phyloP scores from a whole-genome alignment of 2,797 vertebrate genomes.

The Acipenser transmontanus region DNA sequence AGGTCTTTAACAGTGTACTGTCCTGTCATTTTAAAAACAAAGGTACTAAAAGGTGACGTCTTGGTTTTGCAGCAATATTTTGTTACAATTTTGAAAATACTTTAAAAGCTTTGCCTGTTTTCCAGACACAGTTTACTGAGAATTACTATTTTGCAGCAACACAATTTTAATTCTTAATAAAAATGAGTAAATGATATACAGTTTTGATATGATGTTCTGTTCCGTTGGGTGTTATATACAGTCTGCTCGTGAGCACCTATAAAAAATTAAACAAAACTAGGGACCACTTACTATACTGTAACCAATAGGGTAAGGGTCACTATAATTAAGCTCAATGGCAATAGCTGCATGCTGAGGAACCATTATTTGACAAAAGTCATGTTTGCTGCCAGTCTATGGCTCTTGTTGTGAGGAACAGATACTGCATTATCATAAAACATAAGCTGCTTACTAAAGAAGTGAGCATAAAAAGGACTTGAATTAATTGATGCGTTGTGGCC shows the following conservation, averaged over 20 bases:
- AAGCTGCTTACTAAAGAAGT: conserved; percentile 57
- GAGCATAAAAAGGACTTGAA: neutral
- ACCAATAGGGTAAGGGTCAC: neutral
- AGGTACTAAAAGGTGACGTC: too few relatives aligned
- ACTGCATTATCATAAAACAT: conserved; percentile 56
- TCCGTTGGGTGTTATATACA: neutral
- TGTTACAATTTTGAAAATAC: too few relatives aligned
- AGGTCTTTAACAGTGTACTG: too few relatives aligned
- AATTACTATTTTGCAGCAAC: too few relatives aligned
- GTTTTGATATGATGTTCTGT: neutral
- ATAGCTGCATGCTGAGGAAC: neutral
- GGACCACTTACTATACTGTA: neutral
- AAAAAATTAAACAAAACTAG: too few relatives aligned
- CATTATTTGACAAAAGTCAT: neutral
- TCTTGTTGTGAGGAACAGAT: conserved; percentile 26
- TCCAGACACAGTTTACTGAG: too few relatives aligned
- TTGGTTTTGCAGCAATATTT: too few relatives aligned
- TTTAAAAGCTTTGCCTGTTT: too few relatives aligned
- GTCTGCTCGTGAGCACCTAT: neutral
- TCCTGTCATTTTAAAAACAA: too few relatives aligned
- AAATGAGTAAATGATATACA: too few relatives aligned
- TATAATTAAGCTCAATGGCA: neutral
- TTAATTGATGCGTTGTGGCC: neutral
- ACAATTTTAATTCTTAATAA: too few relatives aligned
- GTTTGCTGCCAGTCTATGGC: neutral